phyloP scores from a whole-genome alignment of 2,888 invertebrate species.

The Fissipunctia ypsillon region DNA sequence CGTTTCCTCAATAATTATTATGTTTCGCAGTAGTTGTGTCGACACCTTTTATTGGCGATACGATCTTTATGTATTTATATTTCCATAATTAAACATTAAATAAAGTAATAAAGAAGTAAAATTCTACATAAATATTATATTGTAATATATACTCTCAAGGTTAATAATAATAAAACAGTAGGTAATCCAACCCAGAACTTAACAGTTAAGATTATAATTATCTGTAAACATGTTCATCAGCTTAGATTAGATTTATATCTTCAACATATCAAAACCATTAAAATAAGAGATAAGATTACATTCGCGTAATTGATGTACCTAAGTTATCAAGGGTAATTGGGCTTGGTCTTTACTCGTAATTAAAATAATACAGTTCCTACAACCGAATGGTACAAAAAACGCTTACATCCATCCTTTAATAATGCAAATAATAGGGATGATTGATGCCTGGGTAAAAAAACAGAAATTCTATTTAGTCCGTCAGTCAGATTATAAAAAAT shows the following conservation, averaged over 20 bases:
- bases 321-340: slow-evolving; percentile 11
- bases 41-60: slow-evolving; percentile 1
- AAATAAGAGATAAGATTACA: slow-evolving; percentile 32
- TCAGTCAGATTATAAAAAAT: too few relatives aligned
- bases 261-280: slow-evolving; percentile 41
- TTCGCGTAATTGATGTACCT: slow-evolving; percentile 9
- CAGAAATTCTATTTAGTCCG: too few relatives aligned
- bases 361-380: neutral
- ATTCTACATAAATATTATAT: neutral
- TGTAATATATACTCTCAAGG: slow-evolving; percentile 15
- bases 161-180: slow-evolving; percentile 20
- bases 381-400: neutral
- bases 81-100: slow-evolving; percentile 8
- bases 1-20: neutral
- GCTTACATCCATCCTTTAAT: too few relatives aligned
- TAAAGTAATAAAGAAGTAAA: neutral
- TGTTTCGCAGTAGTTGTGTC: neutral
- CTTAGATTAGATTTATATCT: slow-evolving; percentile 41
- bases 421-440: too few relatives aligned
- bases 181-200: slow-evolving; percentile 15
- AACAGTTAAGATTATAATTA: slow-evolving; percentile 43
- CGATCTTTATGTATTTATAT: slow-evolving; percentile 1
- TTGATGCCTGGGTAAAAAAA: too few relatives aligned
- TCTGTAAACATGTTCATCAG: slow-evolving; percentile 22
- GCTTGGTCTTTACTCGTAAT: neutral